Conservation (phyloP, 2,113 vertebrate genomes). For the Phrynosoma blainvillii region DNA sequence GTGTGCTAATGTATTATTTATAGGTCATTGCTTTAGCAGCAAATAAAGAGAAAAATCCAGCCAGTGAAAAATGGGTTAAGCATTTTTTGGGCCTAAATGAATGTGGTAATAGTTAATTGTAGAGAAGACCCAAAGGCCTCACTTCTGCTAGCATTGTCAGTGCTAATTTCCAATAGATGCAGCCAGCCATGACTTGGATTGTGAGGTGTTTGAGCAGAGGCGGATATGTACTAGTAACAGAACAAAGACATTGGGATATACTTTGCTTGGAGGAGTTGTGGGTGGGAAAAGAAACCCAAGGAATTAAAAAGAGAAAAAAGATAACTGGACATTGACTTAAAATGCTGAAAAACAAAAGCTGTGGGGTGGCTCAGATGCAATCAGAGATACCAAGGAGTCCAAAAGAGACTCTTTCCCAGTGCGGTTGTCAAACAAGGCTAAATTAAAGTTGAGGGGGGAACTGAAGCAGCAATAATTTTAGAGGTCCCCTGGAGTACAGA, state of each 20-base stretch:
- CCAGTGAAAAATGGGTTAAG: constrained; percentile 7
- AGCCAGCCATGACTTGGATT: constrained; percentile 1
- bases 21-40: constrained; percentile 11
- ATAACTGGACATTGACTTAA: neutral
- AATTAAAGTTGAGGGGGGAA: constrained; percentile 29
- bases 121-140: constrained; percentile 25
- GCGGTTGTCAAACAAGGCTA: constrained; percentile 19
- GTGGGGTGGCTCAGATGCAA: neutral
- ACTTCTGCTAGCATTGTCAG: constrained; percentile 34
- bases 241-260: neutral
- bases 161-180: constrained; percentile 30
- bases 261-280: neutral
- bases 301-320: neutral
- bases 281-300: neutral
- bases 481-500: constrained; percentile 23
- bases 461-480: constrained; percentile 11
- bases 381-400: neutral
- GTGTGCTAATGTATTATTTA: constrained; percentile 16
- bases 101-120: constrained; percentile 31
- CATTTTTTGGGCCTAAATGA: constrained; percentile 16
- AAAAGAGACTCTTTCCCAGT: neutral
- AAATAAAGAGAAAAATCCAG: constrained; percentile 13
- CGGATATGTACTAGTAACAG: neutral
- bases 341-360: neutral
- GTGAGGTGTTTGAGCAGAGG: neutral